Conservation (phyloP, 1,140 invertebrate genomes). For the Melitaea cinxia region DNA sequence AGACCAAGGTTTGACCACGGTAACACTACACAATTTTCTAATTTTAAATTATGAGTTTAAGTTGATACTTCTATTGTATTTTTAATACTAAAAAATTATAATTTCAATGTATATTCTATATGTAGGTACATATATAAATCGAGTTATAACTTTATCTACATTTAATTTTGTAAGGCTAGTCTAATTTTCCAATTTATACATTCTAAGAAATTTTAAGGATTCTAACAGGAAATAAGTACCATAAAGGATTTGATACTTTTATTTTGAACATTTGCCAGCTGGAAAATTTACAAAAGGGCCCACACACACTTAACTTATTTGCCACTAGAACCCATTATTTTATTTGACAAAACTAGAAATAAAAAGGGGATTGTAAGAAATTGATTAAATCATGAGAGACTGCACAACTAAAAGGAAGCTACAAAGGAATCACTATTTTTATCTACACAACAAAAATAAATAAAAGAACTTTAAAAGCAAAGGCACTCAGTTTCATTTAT, state of each 20-base stretch:
- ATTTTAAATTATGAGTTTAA: slow-evolving; percentile 27
- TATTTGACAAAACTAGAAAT: background rate
- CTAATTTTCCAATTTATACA: background rate
- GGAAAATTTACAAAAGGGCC: background rate
- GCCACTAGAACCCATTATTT: background rate
- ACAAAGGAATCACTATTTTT: background rate
- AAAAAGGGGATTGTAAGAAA: too few species aligned
- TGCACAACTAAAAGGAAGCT: background rate
- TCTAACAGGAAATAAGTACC: too few species aligned
- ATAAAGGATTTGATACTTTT: too few species aligned
- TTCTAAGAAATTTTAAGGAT: background rate
- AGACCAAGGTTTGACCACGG: slow-evolving; percentile 32
- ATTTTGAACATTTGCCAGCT: background rate
- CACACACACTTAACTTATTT: background rate
- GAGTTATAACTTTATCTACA: slow-evolving; percentile 46
- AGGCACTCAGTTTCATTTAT: slow-evolving; percentile 1
- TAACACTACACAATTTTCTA: slow-evolving; percentile 26
- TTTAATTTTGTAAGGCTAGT: slow-evolving; percentile 39
- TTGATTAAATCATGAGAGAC: background rate
- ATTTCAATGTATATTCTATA: slow-evolving; percentile 16
- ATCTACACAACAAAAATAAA: too few species aligned
- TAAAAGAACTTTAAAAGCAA: background rate
- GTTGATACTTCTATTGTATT: slow-evolving; percentile 27
- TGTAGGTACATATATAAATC: slow-evolving; percentile 44
- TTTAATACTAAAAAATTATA: slow-evolving; percentile 30